These are phyloP conservation scores for Periophthalmus modestus DNA, from an alignment of 2,113 vertebrate genomes.

Conservation along the genomic window DNA sequence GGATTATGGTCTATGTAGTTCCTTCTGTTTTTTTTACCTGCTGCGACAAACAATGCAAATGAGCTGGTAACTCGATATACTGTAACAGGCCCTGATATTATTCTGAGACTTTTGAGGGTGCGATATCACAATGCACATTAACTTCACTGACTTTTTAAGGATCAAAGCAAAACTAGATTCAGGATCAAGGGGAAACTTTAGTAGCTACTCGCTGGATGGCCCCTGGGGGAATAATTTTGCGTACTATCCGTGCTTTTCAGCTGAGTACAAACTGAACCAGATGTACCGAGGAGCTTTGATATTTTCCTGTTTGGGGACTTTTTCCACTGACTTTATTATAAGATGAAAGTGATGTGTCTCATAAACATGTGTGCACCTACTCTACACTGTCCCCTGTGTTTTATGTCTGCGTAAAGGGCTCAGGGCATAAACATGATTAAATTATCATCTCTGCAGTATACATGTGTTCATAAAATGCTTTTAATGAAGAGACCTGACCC, in stretches of 20 bases:
- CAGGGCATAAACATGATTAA: constrained; percentile 21
- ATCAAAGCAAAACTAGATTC: background rate
- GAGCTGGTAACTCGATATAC: too few species aligned
- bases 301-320: constrained; percentile 8
- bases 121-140: background rate
- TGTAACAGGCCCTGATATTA: too few species aligned
- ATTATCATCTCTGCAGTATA: constrained; percentile 11
- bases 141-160: background rate
- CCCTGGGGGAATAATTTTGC: constrained; percentile 11
- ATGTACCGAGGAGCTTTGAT: constrained; percentile 23
- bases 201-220: background rate
- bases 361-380: background rate
- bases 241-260: constrained; percentile 24
- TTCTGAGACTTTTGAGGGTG: too few species aligned
- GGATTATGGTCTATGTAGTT: too few species aligned
- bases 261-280: constrained; percentile 27
- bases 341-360: constrained; percentile 24
- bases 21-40: too few species aligned
- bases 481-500: constrained; percentile 13
- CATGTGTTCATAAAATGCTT: constrained; percentile 31
- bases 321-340: constrained; percentile 13
- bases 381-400: background rate
- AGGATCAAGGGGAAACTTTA: background rate
- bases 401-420: constrained; percentile 18
- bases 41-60: too few species aligned